Base-by-base conservation (phyloP, 2,797 vertebrate genomes). In the Lutjanus argentimaculatus region DNA sequence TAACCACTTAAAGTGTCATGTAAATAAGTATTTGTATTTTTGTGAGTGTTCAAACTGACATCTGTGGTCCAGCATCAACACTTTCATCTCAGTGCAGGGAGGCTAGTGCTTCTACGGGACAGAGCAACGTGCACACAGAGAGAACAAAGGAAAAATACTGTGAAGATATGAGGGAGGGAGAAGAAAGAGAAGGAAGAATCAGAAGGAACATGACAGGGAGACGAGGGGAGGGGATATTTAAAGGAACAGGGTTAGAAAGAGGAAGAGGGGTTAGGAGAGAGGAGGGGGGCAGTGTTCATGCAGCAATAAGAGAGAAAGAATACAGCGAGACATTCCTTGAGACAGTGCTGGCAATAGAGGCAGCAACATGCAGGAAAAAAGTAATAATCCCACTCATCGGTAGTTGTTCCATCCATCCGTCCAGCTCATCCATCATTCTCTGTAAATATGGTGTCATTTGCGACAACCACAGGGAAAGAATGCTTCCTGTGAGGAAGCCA, bases 1-100 rank as follows among this genome's bases (percentile, higher is more conserved):
- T 94, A 92, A 94, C 71, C 89, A 91, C 92, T 93, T 90, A 91
- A 90, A 87, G 93, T 95, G 92, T 94, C 36, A 73, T 92, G 93
- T 94, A 92, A 91, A 94, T 94, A 93, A 84, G 46, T 77, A 36
- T 36, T 65, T 82, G 76, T 91, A 64, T 82, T 77, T 67, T 77
- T 86, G 87, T 90, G 79, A 80, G 76, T 92, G 88, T 84, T 82
- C 52, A 36, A 84, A 68, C 58, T 88, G 48, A 81, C 58, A 83
- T 87, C 65, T 86, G 75, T 88, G 67, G 55, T 90, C 64, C 48
- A 79, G 62, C 75, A 77, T 57, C 45, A 71, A 89, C 78, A 72
- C 66, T n/a, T 72, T 90, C 81, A 77, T 91, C 80, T 83, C 30
- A 61, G 87, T 87, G 77, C 75, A 88, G 79, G 57, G 91, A 85